Evolutionary conservation across 2,888 invertebrate species (phyloP).

Genomic region (Gymnocheta viridis): DNA sequence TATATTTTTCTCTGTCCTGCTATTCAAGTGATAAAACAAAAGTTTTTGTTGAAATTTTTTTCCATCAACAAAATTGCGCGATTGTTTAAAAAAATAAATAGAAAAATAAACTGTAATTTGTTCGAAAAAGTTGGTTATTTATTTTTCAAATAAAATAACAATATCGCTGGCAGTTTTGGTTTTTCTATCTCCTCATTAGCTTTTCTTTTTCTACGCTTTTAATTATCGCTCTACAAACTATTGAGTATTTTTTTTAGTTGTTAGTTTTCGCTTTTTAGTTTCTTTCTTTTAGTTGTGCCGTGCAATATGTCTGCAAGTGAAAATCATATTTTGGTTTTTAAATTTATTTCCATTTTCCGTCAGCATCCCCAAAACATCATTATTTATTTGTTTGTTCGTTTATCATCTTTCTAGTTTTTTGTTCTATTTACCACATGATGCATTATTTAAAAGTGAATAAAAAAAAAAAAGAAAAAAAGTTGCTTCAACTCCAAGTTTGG

Average conservation of each 20-base stretch:
- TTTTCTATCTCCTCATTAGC: slow-evolving; percentile 36
- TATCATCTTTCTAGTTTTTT: slow-evolving; percentile 26
- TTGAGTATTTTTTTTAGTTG: slow-evolving; percentile 35
- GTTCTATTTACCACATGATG: slow-evolving; percentile 65
- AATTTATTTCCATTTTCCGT: slow-evolving; percentile 11
- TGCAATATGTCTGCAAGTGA: slow-evolving; percentile 29
- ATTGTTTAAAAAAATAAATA: not conserved
- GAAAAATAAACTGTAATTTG: not conserved
- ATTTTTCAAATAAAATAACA: not conserved
- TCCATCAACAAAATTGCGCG: not conserved
- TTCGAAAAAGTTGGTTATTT: not conserved
- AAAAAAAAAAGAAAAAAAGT: slow-evolving; percentile 15
- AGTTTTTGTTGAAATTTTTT: not conserved
- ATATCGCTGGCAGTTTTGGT: slow-evolving; percentile 30
- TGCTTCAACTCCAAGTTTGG: slow-evolving; percentile 13
- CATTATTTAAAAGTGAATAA: slow-evolving; percentile 31
- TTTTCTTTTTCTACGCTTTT: slow-evolving; percentile 27
- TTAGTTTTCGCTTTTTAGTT: slow-evolving; percentile 33
- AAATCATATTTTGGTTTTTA: slow-evolving; percentile 18
- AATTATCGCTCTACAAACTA: slow-evolving; percentile 60
- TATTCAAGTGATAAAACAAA: slow-evolving; percentile 22
- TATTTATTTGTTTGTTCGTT: slow-evolving; percentile 40
- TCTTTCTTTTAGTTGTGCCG: not conserved
- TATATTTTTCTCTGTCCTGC: not conserved
- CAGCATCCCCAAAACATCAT: slow-evolving; percentile 40